These are phyloP conservation scores for Leptobrachium ailaonicum DNA, from an alignment of 2,113 vertebrate species.

Conservation along the genomic window DNA sequence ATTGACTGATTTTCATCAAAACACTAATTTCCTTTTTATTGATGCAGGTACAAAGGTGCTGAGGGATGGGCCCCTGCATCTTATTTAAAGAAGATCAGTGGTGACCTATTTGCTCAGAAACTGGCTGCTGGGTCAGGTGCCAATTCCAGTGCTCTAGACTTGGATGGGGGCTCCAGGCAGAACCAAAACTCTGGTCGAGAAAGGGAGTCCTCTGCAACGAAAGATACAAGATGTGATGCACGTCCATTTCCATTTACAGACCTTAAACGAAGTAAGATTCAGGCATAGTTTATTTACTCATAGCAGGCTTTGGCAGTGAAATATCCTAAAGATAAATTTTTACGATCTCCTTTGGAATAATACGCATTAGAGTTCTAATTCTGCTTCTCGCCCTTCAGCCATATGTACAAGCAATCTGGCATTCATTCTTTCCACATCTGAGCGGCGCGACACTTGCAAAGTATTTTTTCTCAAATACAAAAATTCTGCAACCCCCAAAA, in stretches of 20 bases:
- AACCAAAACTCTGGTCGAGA: conserved; percentile 63
- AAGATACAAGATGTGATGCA: conserved; percentile 65
- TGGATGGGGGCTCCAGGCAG: conserved; percentile 81
- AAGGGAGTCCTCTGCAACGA: conserved; percentile 74
- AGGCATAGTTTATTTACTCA: not conserved
- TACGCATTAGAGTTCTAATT: not conserved
- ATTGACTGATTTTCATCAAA: no score
- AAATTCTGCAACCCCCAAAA: no score
- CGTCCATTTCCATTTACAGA: conserved; percentile 69
- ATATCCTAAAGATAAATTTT: no score
- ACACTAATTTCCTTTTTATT: not conserved
- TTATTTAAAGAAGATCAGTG: conserved; percentile 84
- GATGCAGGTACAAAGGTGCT: conserved; percentile 82
- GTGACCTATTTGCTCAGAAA: conserved; percentile 78
- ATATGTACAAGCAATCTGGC: no score
- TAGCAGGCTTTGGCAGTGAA: not conserved
- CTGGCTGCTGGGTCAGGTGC: conserved; percentile 70
- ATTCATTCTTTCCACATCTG: no score
- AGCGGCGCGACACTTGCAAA: no score
- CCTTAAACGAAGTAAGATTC: conserved; percentile 73
- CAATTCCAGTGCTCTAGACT: conserved; percentile 78
- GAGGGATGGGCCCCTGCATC: conserved; percentile 98
- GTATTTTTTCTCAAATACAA: no score
- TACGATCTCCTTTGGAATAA: no score
- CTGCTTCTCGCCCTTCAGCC: no score